Conservation (phyloP, 1,140 invertebrate species). For the Whitmania pigra region DNA sequence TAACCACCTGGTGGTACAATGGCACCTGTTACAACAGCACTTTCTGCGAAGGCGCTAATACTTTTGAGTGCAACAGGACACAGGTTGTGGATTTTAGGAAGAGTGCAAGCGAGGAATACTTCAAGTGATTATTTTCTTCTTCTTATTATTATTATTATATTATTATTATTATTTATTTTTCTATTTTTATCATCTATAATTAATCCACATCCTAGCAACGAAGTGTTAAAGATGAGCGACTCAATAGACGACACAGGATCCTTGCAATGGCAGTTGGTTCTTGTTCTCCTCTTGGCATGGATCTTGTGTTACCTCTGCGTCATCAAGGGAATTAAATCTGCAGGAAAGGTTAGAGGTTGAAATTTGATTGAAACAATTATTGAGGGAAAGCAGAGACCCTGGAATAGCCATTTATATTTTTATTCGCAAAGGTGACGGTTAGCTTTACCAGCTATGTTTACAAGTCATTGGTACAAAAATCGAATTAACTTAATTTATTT, state of each 20-base stretch:
- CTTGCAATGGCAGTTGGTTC: slow-evolving; percentile 69
- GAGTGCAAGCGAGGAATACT: neutral
- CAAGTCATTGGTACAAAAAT: too few species aligned
- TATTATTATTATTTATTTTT: too few species aligned
- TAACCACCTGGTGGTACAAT: slow-evolving; percentile 15
- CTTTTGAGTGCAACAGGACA: slow-evolving; percentile 12
- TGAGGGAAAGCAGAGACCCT: too few species aligned
- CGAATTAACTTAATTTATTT: too few species aligned
- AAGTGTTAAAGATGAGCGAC: slow-evolving; percentile 45
- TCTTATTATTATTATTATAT: too few species aligned
- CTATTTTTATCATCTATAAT: too few species aligned
- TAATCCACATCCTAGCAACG: too few species aligned
- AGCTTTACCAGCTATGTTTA: too few species aligned
- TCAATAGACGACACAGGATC: slow-evolving; percentile 73
- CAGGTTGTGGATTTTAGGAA: slow-evolving; percentile 17
- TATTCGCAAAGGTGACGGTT: too few species aligned
- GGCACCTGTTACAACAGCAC: slow-evolving; percentile 14
- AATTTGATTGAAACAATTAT: too few species aligned
- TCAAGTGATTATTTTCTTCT: neutral
- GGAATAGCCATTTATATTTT: neutral
- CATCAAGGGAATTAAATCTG: slow-evolving; percentile 23
- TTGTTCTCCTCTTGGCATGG: slow-evolving; percentile 77
- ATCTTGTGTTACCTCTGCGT: slow-evolving; percentile 78
- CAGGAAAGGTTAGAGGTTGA: slow-evolving; percentile 23
- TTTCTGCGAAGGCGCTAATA: neutral